Conservation (phyloP, 2,888 invertebrate genomes). For the Epiblema foenella region DNA sequence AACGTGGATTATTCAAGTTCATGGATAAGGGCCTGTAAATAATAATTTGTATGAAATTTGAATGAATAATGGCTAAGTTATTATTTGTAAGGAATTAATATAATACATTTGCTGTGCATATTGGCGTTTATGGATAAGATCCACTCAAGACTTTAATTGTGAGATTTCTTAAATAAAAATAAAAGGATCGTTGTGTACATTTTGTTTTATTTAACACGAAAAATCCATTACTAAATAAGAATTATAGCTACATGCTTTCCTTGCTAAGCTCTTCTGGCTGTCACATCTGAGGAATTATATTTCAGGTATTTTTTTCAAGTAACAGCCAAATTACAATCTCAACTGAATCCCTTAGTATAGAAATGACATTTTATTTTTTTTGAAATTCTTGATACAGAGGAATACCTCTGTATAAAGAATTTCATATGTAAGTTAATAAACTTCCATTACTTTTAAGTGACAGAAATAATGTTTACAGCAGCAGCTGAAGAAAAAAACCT, state of each 20-base stretch:
- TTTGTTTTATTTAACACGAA: constrained; percentile 57
- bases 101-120: constrained; percentile 78
- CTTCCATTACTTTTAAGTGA: no score
- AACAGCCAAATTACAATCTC: no score
- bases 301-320: no score
- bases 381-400: no score
- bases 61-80: constrained; percentile 55
- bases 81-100: constrained; percentile 61
- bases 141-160: constrained; percentile 82
- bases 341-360: no score
- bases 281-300: no score
- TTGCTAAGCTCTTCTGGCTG: not conserved
- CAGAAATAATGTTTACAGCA: constrained; percentile 8
- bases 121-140: constrained; percentile 83
- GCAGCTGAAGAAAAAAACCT: no score
- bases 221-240: not conserved
- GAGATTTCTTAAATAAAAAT: constrained; percentile 79
- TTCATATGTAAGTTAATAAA: no score
- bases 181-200: constrained; percentile 77
- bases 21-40: constrained; percentile 70
- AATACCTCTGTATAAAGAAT: no score
- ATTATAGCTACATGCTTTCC: not conserved
- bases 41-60: constrained; percentile 71
- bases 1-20: constrained; percentile 44
- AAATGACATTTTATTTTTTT: no score